These are phyloP conservation scores for Acleris laterana DNA, from an alignment of 2,888 invertebrate genomes.

Conservation along the genomic window DNA sequence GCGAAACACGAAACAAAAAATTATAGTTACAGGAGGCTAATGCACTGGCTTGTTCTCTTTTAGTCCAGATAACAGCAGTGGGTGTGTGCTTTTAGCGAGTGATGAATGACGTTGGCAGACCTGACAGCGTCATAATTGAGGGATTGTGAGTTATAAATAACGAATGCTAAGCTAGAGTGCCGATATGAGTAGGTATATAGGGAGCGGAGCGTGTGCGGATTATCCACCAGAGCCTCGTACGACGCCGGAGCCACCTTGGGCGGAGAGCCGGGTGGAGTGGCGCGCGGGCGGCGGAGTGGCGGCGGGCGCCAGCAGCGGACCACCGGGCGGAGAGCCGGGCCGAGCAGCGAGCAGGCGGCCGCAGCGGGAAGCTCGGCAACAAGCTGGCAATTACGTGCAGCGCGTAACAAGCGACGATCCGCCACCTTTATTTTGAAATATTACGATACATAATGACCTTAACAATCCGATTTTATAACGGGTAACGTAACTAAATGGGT, in stretches of 20 bases:
- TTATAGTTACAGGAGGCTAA: conserved; percentile 32
- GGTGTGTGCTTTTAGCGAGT: conserved; percentile 17
- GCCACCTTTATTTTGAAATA: conserved; percentile 70
- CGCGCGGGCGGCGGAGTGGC: conserved; percentile 29
- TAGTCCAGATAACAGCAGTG: conserved; percentile 11
- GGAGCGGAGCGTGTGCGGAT: too few species aligned
- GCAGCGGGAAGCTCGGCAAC: conserved; percentile 43
- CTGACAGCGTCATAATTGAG: not conserved
- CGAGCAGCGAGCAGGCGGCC: conserved; percentile 3
- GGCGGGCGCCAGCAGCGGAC: conserved; percentile 25
- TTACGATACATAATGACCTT: conserved; percentile 58
- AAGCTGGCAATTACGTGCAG: conserved; percentile 44
- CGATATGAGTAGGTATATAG: too few species aligned
- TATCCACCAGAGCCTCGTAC: too few species aligned
- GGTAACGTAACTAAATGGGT: too few species aligned
- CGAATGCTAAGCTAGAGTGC: too few species aligned
- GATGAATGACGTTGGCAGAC: not conserved
- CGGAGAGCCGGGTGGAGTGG: not conserved
- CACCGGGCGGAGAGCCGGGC: too few species aligned
- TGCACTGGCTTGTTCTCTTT: conserved; percentile 23
- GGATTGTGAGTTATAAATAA: too few species aligned
- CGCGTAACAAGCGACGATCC: conserved; percentile 49
- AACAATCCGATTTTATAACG: conserved; percentile 36
- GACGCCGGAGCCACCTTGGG: not conserved
- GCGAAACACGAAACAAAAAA: conserved; percentile 37